Evolutionary conservation across 2,797 vertebrate genomes (phyloP).

Genomic region (Scolopax rusticola): DNA sequence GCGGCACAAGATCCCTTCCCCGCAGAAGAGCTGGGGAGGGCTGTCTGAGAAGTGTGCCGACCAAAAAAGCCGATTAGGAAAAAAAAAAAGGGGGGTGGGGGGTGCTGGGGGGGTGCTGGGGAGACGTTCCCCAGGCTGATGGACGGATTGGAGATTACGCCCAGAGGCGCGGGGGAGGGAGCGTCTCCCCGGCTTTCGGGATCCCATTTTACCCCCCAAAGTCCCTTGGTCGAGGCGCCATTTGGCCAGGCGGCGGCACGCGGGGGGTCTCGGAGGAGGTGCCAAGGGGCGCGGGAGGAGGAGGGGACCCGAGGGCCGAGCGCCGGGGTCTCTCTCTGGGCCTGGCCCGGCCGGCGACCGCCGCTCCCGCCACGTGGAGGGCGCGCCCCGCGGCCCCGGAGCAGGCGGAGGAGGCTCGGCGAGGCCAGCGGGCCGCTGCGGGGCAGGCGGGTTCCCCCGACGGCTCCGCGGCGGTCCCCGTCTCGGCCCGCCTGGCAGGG

Average conservation of each 20-base stretch:
- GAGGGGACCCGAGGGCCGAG: background rate
- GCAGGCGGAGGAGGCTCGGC: background rate
- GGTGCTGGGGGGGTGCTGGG: too few species aligned
- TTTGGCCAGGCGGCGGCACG: background rate
- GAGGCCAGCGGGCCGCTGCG: background rate
- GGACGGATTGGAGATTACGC: background rate
- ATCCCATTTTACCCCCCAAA: background rate
- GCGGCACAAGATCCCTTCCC: accelerated
- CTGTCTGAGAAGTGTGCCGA: background rate
- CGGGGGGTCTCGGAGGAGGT: accelerated
- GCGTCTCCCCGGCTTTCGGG: background rate
- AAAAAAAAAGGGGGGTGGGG: too few species aligned
- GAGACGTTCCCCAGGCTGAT: background rate
- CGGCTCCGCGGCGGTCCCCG: background rate
- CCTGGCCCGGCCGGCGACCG: background rate
- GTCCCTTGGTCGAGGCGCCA: accelerated
- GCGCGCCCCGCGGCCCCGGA: background rate
- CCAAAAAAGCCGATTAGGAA: background rate
- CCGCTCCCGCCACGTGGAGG: background rate
- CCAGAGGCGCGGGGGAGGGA: accelerated
- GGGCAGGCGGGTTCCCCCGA: too few species aligned
- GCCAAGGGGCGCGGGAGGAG: background rate
- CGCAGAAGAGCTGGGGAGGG: background rate
- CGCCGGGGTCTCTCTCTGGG: too few species aligned
- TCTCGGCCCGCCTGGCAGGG: background rate